phyloP scores from a whole-genome alignment of 2,888 invertebrate species.

The Pedicia rivosa region DNA sequence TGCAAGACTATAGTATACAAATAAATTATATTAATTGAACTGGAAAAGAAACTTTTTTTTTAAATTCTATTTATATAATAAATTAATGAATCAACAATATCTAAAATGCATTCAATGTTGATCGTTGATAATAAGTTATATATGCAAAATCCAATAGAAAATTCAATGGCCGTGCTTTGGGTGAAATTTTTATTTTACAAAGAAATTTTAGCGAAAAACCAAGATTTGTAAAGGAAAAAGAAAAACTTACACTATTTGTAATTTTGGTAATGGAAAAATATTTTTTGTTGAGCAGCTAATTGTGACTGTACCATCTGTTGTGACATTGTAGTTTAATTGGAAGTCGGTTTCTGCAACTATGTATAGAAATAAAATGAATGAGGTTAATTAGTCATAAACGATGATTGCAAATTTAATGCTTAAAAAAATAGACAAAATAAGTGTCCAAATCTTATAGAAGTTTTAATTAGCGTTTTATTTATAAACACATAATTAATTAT shows the following conservation, averaged over 20 bases:
- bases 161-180: neutral
- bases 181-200: neutral
- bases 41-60: neutral
- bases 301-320: slow-evolving; percentile 21
- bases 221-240: neutral
- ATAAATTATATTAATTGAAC: neutral
- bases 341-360: slow-evolving; percentile 31
- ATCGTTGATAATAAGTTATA: no score
- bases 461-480: no score
- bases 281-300: slow-evolving; percentile 28
- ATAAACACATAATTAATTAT: no score
- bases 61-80: neutral
- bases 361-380: no score
- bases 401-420: no score
- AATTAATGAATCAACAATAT: neutral
- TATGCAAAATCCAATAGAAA: no score
- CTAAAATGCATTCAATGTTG: no score
- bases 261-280: slow-evolving; percentile 27
- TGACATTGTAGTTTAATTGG: slow-evolving; percentile 26
- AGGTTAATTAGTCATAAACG: no score
- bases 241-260: slow-evolving; percentile 26
- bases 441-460: no score
- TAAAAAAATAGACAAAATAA: no score
- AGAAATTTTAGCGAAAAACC: neutral
- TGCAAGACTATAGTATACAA: slow-evolving; percentile 22